These are phyloP conservation scores for Trachymyrmex cornetzi DNA, from an alignment of 1,140 invertebrate genomes.

Conservation along the genomic window DNA sequence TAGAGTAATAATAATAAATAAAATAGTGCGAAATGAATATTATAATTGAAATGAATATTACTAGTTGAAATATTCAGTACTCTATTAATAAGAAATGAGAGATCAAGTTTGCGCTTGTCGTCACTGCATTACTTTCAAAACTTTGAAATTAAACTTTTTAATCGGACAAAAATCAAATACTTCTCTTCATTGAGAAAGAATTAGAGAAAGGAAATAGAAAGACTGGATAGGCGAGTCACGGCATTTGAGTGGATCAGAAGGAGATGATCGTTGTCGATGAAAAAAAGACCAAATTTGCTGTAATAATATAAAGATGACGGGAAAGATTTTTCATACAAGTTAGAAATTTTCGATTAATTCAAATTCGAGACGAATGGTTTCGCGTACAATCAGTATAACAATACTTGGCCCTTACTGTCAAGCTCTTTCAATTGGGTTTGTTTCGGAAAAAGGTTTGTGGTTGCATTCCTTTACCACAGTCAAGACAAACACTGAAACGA, in stretches of 20 bases:
- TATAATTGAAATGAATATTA: constrained; percentile 10
- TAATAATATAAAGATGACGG: constrained; percentile 72
- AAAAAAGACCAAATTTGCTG: constrained; percentile 46
- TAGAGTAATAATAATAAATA: constrained; percentile 7
- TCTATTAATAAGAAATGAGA: constrained; percentile 41
- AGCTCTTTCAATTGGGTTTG: background rate
- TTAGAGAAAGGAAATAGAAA: constrained; percentile 2
- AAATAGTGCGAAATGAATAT: constrained; percentile 5
- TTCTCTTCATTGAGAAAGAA: constrained; percentile 47
- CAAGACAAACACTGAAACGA: background rate
- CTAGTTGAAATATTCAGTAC: constrained; percentile 39
- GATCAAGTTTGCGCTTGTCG: constrained; percentile 36
- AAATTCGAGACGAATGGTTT: constrained; percentile 24
- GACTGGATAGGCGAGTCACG: constrained; percentile 47
- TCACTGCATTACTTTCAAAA: constrained; percentile 45
- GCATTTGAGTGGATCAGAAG: constrained; percentile 44
- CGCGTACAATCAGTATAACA: background rate
- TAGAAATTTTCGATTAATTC: constrained; percentile 60
- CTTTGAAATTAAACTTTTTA: constrained; percentile 62
- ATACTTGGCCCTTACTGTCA: constrained; percentile 16
- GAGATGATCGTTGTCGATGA: constrained; percentile 44
- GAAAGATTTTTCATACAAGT: constrained; percentile 53
- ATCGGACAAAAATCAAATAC: constrained; percentile 57
- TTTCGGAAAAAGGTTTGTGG: constrained; percentile 5
- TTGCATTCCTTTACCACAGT: background rate